phyloP scores from a whole-genome alignment of 2,797 vertebrate species.

The Xiphorhynchus erythropygius region DNA sequence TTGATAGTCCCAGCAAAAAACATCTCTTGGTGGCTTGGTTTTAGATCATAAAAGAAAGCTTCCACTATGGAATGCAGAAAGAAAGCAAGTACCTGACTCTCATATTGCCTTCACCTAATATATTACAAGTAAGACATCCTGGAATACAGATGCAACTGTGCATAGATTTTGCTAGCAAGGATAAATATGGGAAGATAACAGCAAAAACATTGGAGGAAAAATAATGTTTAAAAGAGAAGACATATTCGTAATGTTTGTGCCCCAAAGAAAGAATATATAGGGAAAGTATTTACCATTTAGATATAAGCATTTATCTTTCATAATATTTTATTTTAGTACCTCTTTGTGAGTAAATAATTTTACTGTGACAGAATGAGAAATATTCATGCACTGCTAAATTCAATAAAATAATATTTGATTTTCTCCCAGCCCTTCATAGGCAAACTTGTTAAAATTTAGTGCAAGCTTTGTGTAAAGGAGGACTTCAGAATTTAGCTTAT shows the following conservation, averaged over 20 bases:
- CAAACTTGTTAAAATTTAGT: not conserved
- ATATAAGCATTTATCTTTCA: conserved; percentile 24
- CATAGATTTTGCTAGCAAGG: not conserved
- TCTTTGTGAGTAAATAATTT: conserved; percentile 27
- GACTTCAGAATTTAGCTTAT: not conserved
- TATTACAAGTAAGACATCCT: not conserved
- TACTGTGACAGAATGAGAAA: conserved; percentile 51
- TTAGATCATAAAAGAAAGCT: not conserved
- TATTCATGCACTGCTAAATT: conserved; percentile 35
- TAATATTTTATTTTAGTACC: conserved; percentile 26
- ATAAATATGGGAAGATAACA: not conserved
- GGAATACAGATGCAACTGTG: not conserved
- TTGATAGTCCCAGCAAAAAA: not conserved
- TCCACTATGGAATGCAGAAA: not conserved
- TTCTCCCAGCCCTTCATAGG: not conserved
- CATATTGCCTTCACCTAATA: not conserved
- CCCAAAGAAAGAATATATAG: not conserved
- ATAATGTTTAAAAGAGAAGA: not conserved
- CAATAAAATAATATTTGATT: conserved; percentile 2
- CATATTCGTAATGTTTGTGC: not conserved
- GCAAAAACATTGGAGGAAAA: not conserved
- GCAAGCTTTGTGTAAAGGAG: not conserved
- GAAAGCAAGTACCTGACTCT: not conserved
- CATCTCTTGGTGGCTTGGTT: not conserved
- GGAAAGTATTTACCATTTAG: conserved; percentile 6